phyloP scores from a whole-genome alignment of 2,797 vertebrate genomes.

The Catharus ustulatus region DNA sequence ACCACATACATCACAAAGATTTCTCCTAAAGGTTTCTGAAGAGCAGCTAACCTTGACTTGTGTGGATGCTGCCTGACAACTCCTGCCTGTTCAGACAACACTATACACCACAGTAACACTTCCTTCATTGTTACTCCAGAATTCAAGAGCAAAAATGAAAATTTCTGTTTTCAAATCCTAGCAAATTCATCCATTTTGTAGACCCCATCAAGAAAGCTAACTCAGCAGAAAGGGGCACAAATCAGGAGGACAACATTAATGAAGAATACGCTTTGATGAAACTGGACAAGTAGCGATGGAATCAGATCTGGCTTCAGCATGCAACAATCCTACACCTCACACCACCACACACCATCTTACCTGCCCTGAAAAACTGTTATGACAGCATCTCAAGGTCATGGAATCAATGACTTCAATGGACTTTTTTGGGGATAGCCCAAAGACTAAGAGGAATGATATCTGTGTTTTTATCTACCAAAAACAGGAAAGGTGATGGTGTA shows the following conservation, averaged over 20 bases:
- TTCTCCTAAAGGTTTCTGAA: background rate
- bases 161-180: background rate
- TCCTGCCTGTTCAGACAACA: background rate
- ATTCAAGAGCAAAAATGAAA: background rate
- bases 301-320: background rate
- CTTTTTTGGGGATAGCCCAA: background rate
- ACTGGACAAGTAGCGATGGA: background rate
- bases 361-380: background rate
- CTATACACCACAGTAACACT: fast-evolving
- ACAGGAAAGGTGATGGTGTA: background rate
- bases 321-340: background rate
- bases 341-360: background rate
- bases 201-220: background rate
- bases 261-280: background rate
- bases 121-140: background rate
- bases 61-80: background rate
- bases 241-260: background rate
- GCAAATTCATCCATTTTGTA: background rate
- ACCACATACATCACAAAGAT: background rate
- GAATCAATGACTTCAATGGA: background rate
- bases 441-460: background rate
- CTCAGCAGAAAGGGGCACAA: background rate
- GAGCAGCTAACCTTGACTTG: background rate
- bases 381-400: background rate
- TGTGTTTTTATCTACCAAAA: background rate